Evolutionary conservation across 2,888 invertebrate genomes (phyloP).

Genomic region (Xylophagus ater): DNA sequence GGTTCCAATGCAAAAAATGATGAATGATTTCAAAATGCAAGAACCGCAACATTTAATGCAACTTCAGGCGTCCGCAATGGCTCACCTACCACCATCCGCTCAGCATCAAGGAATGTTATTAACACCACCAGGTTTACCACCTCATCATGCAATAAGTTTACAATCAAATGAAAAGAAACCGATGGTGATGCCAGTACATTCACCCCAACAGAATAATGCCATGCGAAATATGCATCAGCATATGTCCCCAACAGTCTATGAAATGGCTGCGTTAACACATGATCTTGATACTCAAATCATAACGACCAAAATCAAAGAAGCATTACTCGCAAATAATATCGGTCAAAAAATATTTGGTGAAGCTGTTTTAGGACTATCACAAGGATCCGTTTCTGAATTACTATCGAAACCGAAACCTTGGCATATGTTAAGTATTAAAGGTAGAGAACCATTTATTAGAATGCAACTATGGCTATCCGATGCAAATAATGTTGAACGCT

Average conservation of each 20-base stretch:
- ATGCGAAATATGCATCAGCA: conserved; percentile 70
- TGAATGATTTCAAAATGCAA: conserved; percentile 63
- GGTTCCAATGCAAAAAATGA: conserved; percentile 68
- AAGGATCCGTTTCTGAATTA: conserved; percentile 94
- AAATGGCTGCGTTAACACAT: conserved; percentile 93
- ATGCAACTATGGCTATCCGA: conserved; percentile 97
- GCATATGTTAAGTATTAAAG: conserved; percentile 98
- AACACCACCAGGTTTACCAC: conserved; percentile 66
- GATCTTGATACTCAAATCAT: conserved; percentile 94
- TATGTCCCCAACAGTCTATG: conserved; percentile 91
- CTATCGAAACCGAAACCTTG: conserved; percentile 97
- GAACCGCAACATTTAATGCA: conserved; percentile 52
- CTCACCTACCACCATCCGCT: conserved; percentile 34
- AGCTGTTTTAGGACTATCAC: conserved; percentile 89
- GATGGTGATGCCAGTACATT: conserved; percentile 48
- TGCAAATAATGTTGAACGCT: conserved; percentile 84
- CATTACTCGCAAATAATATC: conserved; percentile 89
- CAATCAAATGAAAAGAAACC: conserved; percentile 52
- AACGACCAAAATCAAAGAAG: conserved; percentile 94
- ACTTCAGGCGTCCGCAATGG: conserved; percentile 43
- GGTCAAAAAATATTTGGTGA: conserved; percentile 99
- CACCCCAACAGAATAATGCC: conserved; percentile 54
- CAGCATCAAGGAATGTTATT: conserved; percentile 49
- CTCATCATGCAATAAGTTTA: conserved; percentile 58
- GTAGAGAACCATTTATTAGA: conserved; percentile 88